A percentile compares a stretch with the other conserved stretches of the same genome.
phyloP scores from a whole-genome alignment of 2,888 invertebrate genomes.

The Luperina testacea region DNA sequence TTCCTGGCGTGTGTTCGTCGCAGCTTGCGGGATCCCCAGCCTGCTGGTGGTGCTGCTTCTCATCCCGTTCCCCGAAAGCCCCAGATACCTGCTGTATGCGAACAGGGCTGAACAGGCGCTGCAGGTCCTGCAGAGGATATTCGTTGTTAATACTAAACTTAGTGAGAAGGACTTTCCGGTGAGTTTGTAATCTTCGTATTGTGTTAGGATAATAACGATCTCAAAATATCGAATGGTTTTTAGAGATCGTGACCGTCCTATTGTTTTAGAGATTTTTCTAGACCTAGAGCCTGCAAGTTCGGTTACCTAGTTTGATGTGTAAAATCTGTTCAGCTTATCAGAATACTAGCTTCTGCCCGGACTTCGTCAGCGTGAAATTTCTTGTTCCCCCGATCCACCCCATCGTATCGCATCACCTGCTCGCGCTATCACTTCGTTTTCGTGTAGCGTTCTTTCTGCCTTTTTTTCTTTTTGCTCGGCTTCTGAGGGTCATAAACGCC shows the following conservation, averaged over 20 bases:
- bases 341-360: background rate
- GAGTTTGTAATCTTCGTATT: constrained; percentile 60
- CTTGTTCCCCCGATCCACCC: no score
- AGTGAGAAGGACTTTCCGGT: constrained; percentile 89
- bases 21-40: constrained; percentile 90
- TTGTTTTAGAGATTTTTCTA: background rate
- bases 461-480: no score
- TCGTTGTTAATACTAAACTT: constrained; percentile 88
- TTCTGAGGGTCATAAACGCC: no score
- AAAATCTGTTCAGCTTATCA: background rate
- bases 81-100: constrained; percentile 88
- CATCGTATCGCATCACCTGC: no score
- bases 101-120: constrained; percentile 87
- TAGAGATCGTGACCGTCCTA: no score
- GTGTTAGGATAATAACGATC: background rate
- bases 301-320: background rate
- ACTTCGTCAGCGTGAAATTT: no score
- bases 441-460: no score
- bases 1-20: constrained; percentile 92
- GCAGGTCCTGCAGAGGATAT: constrained; percentile 89
- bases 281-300: background rate
- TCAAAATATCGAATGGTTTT: background rate
- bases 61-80: constrained; percentile 90
- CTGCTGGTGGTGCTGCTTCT: constrained; percentile 87
- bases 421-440: no score